Percentiles rank a stretch among this genome's conserved stretches.
phyloP scores from a whole-genome alignment of 1,140 invertebrate species.

The Scaptomyza hsui region DNA sequence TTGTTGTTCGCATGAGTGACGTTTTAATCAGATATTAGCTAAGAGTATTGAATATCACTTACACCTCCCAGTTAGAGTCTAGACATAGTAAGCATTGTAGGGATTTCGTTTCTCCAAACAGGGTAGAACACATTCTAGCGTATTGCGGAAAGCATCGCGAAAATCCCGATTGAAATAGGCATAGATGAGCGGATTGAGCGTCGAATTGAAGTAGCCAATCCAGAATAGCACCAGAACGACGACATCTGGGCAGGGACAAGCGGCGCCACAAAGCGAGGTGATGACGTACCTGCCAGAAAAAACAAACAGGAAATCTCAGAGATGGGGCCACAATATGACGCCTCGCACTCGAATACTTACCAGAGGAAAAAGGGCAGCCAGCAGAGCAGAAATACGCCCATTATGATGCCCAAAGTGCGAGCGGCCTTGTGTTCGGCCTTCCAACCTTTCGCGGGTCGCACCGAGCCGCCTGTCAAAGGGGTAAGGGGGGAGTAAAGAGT shows the following conservation, averaged over 20 bases:
- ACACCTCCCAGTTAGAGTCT: slow-evolving; percentile 48
- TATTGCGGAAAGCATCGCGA: slow-evolving; percentile 97
- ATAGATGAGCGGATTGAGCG: slow-evolving; percentile 97
- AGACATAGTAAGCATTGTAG: slow-evolving; percentile 85
- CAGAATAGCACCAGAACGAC: slow-evolving; percentile 92
- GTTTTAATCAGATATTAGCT: slow-evolving; percentile 31
- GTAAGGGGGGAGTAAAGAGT: slow-evolving; percentile 51
- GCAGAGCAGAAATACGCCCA: slow-evolving; percentile 97
- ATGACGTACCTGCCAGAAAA: slow-evolving; percentile 90
- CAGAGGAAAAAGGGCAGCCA: slow-evolving; percentile 98
- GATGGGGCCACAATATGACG: slow-evolving; percentile 10
- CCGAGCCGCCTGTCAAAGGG: slow-evolving; percentile 88
- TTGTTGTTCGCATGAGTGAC: slow-evolving; percentile 8
- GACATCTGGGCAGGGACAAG: slow-evolving; percentile 92
- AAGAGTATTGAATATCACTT: slow-evolving; percentile 67
- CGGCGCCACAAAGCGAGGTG: slow-evolving; percentile 91
- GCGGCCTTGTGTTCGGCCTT: slow-evolving; percentile 97
- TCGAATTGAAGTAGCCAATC: slow-evolving; percentile 97
- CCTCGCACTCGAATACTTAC: slow-evolving; percentile 86
- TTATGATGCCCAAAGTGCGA: slow-evolving; percentile 95
- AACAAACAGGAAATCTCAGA: slow-evolving; percentile 11
- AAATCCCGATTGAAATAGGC: slow-evolving; percentile 99
- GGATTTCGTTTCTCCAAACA: slow-evolving; percentile 86
- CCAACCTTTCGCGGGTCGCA: slow-evolving; percentile 90
- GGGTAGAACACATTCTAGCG: slow-evolving; percentile 92